phyloP scores from a whole-genome alignment of 2,888 invertebrate species.

The Malacosoma neustria region DNA sequence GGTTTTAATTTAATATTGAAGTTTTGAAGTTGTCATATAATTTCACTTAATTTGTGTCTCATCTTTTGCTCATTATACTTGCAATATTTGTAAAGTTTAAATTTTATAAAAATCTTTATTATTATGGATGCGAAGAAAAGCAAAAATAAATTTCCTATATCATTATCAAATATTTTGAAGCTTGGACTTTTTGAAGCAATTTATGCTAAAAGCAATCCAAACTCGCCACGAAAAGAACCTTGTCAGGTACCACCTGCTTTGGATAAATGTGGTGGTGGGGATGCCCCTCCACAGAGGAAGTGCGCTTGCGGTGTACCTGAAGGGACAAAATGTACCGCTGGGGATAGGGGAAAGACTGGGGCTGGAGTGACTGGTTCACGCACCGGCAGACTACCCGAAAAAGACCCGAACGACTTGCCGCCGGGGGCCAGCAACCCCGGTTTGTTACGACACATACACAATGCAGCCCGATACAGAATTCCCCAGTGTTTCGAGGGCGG shows the following conservation, averaged over 20 bases:
- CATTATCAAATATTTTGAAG: conserved; percentile 40
- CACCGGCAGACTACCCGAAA: conserved; percentile 26
- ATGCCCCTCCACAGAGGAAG: conserved; percentile 22
- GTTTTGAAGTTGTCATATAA: too few species aligned
- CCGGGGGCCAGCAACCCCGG: conserved; percentile 48
- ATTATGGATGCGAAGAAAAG: background rate
- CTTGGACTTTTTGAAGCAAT: conserved; percentile 41
- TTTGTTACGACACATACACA: conserved; percentile 56
- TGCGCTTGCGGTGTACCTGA: conserved; percentile 25
- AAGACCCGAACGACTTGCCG: conserved; percentile 34
- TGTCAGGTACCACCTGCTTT: conserved; percentile 7
- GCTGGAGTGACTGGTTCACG: conserved; percentile 62
- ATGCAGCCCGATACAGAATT: conserved; percentile 50
- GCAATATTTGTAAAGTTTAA: too few species aligned
- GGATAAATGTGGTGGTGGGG: conserved; percentile 23
- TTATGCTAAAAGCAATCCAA: conserved; percentile 39
- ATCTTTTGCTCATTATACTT: too few species aligned
- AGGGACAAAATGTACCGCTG: conserved; percentile 23
- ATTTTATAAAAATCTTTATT: too few species aligned
- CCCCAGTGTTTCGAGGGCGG: conserved; percentile 69
- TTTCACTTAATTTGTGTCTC: too few species aligned
- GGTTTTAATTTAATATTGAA: too few species aligned
- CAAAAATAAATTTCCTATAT: conserved; percentile 20
- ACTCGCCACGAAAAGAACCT: conserved; percentile 24
- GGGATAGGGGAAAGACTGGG: conserved; percentile 59